Base-by-base conservation (phyloP, 2,113 vertebrate genomes). In the Lycocorax pyrrhopterus region DNA sequence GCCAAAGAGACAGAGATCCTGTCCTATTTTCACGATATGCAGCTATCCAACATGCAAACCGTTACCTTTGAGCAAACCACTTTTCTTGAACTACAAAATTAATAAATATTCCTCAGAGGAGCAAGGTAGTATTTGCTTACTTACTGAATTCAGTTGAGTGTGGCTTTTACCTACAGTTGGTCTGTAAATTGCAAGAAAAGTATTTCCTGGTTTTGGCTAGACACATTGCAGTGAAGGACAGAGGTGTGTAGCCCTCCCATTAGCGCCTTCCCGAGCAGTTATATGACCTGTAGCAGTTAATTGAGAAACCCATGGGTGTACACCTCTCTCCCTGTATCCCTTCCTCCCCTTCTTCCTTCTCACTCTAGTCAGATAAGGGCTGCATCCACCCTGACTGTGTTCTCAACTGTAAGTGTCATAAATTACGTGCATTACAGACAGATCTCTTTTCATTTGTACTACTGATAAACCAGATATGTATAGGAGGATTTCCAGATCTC, bases 171-270 rank as follows among this genome's bases (percentile, higher is more conserved):
- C 12, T n/a, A 27, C n/a, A 62, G 12, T 0, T 35, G 10, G 3
- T 6, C 23, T 29, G 20, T 52, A 68, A 78, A 51, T 47, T 43
- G 13, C 10, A 56, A 55, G 8, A 58, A 43, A 64, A 51, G 1
- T 46, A 59, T 8, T 51, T 78, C 12, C 13, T 49, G 7, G 0
- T 52, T 77, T 81, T 69, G 21, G 5, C 43, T n/a, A 13, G 10
- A 39, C 3, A 7, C 5, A 2, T 33, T 18, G 16, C 20, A 49
- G 19, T 29, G 51, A 71, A 58, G 20, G 6, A 11, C 4, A 53
- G 9, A 58, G 32, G 10, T 6, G 3, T 10, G 1, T 19, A 55
- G 2, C 4, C 9, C 26, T 53, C 23, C 16, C 26, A 1, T 23
- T 22, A 55, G 3, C 5, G 4, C 37, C 21, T 29, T 12, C 23